Base-by-base conservation (phyloP, 2,888 invertebrate species). In the Tethea ocularis region DNA sequence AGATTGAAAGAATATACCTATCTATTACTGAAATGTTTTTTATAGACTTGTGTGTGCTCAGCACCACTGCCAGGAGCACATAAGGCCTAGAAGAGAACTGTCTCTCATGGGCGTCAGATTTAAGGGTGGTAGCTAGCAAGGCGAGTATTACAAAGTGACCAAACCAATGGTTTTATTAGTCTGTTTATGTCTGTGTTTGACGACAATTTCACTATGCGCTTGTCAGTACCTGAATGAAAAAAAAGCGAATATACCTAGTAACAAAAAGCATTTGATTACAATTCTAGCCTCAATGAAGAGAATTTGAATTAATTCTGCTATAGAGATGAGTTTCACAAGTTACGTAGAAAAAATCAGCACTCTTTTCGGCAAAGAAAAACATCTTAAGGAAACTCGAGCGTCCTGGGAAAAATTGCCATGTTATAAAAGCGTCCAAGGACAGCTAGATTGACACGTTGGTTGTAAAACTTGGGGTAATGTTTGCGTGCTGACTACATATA, bases 301-400 rank as follows among this genome's bases (percentile, higher is more conserved):
- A 33, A 36, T 20, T 20, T n/a, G 22, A 54, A 54, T 54, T 54
- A 54, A 54, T 54, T 22, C 54, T 15, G 33, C 17, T 20, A 20
- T 20, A 41, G 17, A 41, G 41, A 41, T 20, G 53, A 53, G 53
- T 54, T 53, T 54, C 54, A 10, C 20, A 22, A 20, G 29, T 22
- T 17, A 13, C 22, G 29, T n/a, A 33, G 10, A 54, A 36, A 54
- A 54, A 54, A 29, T 17, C 46, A 46, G 41, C 52, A 26, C 53
- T 53, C 52, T 54, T 54, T 54, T 54, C 20, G 20, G n/a, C 29
- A 54, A 36, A 54, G 54, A 54, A 54, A 54, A 54, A 54, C 54
- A 24, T 20, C 33, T 54, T 33, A 20, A 20, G 24, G 53, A 54
- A 54, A 54, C 20, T 33, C 36, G 54, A 33, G 54, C 54, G 33